These are phyloP conservation scores for Synanthedon tipuliformis DNA, from an alignment of 2,888 invertebrate species.

Conservation along the genomic window DNA sequence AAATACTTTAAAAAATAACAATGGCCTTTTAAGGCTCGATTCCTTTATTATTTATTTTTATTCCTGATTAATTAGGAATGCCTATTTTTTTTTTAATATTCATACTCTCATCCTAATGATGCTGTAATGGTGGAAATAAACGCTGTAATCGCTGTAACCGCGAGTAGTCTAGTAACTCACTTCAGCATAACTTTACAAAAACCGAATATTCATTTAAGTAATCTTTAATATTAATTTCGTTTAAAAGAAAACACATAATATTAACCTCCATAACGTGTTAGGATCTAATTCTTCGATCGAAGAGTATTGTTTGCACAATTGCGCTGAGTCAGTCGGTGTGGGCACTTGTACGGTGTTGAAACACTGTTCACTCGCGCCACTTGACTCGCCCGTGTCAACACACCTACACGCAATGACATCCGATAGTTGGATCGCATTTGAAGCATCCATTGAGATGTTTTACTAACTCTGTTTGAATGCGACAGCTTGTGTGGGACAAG, in stretches of 20 bases:
- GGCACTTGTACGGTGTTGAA: conserved; percentile 16
- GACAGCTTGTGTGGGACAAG: background rate
- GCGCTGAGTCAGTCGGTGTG: conserved; percentile 19
- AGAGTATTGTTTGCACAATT: conserved; percentile 17
- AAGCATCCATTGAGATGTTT: background rate
- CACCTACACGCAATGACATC: conserved; percentile 35
- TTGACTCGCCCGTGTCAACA: conserved; percentile 46
- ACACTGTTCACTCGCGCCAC: conserved; percentile 21
- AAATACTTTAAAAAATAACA: too few species aligned
- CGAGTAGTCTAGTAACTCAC: too few species aligned
- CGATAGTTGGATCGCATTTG: conserved; percentile 7
- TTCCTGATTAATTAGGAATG: too few species aligned
- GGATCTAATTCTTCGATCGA: conserved; percentile 1
- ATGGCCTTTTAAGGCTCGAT: too few species aligned
- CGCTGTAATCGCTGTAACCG: too few species aligned
- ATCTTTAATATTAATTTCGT: too few species aligned
- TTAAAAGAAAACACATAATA: background rate
- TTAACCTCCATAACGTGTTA: background rate
- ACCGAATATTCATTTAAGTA: too few species aligned
- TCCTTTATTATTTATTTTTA: too few species aligned
- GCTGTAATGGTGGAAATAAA: too few species aligned
- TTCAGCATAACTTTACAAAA: too few species aligned
- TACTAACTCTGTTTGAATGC: background rate
- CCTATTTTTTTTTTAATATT: too few species aligned
- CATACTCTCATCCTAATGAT: too few species aligned